Evolutionary conservation across 2,797 vertebrate genomes (phyloP).

Genomic region (Neosalanx taihuensis): DNA sequence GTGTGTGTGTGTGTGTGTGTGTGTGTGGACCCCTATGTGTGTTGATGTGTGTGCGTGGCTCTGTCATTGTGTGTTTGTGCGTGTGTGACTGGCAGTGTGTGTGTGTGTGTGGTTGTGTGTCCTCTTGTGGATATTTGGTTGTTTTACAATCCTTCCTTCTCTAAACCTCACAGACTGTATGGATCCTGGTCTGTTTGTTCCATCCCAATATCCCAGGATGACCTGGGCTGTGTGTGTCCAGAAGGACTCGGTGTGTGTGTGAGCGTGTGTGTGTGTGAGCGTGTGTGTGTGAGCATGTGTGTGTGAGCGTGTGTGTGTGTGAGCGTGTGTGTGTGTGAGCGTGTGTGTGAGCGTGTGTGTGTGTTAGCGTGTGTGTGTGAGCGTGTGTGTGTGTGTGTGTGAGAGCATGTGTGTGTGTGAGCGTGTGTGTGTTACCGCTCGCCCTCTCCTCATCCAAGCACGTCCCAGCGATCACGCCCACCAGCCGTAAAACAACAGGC

Average conservation of each 20-base stretch:
- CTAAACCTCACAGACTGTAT: too few species aligned
- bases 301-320: background rate
- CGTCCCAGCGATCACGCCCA: constrained; percentile 3
- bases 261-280: background rate
- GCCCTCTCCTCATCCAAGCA: constrained; percentile 9
- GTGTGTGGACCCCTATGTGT: constrained; percentile 20
- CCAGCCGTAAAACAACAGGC: background rate
- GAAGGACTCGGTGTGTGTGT: background rate
- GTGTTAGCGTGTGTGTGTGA: background rate
- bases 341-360: background rate
- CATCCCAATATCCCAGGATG: background rate
- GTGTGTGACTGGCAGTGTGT: background rate
- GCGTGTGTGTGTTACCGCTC: constrained; percentile 14
- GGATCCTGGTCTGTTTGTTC: background rate
- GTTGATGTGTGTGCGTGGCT: constrained; percentile 33
- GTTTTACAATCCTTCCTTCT: too few species aligned
- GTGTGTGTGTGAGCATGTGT: background rate
- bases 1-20: constrained; percentile 9
- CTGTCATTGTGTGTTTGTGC: too few species aligned
- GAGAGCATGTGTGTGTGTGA: background rate
- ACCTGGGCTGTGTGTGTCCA: background rate
- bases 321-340: background rate
- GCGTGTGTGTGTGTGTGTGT: constrained; percentile 1
- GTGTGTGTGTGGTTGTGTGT: background rate
- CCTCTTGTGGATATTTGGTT: too few species aligned